Evolutionary conservation across 2,113 vertebrate species (phyloP), one percentile per base, ranked within the genome.

Genomic region (Apteryx owenii): DNA sequence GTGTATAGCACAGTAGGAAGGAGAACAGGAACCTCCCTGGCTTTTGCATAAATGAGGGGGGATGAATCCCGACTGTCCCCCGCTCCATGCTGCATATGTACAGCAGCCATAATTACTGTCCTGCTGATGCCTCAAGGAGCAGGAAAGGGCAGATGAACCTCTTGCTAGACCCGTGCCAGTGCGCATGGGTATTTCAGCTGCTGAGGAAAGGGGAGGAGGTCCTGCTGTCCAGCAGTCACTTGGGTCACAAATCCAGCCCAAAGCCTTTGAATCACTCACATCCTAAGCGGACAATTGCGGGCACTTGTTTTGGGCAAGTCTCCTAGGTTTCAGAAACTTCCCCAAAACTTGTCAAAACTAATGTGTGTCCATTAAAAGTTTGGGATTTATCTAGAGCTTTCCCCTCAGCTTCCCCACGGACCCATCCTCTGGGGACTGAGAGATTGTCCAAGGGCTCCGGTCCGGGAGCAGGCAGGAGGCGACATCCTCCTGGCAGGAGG

Each of bases 41-140:
- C 5, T 75, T 71, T 89, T 54, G 8, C 16, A 61, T 17, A 91
- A 16, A 29, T 0, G 4, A 5, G 28, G 20, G 28, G 33, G 22
- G 13, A 17, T 38, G 10, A 21, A 14, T 64, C 62, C 25, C 31
- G 12, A 1, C 8, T 1, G 0, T 9, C 7, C 26, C 14, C 8
- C 9, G 5, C 31, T 82, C 71, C n/a, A 40, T 36, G 14, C 10
- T 61, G 9, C 3, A 4, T 3, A 25, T 3, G 1, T 7, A 16
- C 12, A 86, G 64, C 77, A 76, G 48, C 20, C 7, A 29, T 2
- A 16, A 0, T 11, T 19, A 6, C n/a, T 29, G 40, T 28, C 69
- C 15, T 1, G 3, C 1, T 19, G 73, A 84, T 23, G 4, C 80
- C 26, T 66, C 42, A 33, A 78, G 36, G 31, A 31, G 7, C 2